Conservation (phyloP, 2,888 invertebrate species). For the Apomyelois bistriatella region DNA sequence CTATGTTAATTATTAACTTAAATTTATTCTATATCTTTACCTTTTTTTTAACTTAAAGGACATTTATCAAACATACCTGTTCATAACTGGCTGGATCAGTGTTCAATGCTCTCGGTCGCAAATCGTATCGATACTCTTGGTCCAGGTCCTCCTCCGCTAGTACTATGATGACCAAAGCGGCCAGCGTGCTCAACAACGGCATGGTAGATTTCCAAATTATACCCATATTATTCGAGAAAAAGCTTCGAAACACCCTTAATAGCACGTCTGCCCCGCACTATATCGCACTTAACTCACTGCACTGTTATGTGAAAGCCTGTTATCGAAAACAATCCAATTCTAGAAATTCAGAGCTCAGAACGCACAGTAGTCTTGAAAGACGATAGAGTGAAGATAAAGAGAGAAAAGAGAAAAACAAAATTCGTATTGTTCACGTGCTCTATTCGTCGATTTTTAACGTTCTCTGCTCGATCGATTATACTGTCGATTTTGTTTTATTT, state of each 20-base stretch:
- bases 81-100: constrained; percentile 47
- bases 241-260: constrained; percentile 24
- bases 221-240: constrained; percentile 64
- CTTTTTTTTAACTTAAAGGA: not conserved
- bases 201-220: constrained; percentile 56
- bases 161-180: constrained; percentile 72
- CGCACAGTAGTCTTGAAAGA: constrained; percentile 25
- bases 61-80: constrained; percentile 50
- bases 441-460: constrained; percentile 28
- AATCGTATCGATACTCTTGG: constrained; percentile 45
- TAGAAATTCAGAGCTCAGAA: constrained; percentile 22
- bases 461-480: constrained; percentile 25
- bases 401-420: constrained; percentile 40
- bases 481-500: constrained; percentile 33
- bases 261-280: constrained; percentile 21
- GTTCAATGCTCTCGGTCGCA: constrained; percentile 52
- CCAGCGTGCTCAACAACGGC: constrained; percentile 70
- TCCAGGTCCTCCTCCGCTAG: constrained; percentile 63
- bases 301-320: not conserved
- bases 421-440: constrained; percentile 25
- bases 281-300: constrained; percentile 36
- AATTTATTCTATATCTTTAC: not conserved
- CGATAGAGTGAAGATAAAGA: constrained; percentile 38
- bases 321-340: constrained; percentile 2
- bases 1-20: too few species aligned